These are phyloP conservation scores for Oreochromis aureus DNA, from an alignment of 2,113 vertebrate genomes.

Conservation along the genomic window DNA sequence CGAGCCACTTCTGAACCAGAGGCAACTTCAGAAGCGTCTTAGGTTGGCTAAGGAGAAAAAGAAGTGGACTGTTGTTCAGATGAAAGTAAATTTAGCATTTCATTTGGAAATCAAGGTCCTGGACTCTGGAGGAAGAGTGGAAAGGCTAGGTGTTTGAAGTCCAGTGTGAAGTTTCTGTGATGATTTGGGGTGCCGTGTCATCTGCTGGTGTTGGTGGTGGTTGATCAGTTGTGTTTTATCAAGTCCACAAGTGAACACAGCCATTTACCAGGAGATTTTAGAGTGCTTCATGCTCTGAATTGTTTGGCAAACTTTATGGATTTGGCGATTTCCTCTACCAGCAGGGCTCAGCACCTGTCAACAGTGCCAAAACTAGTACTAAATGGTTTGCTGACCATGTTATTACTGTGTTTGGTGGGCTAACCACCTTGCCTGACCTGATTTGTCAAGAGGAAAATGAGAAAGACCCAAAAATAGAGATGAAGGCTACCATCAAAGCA, in stretches of 20 bases:
- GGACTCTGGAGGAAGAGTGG: neutral
- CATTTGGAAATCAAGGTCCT: neutral
- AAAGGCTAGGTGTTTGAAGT: neutral
- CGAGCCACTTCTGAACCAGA: neutral
- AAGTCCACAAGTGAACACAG: neutral
- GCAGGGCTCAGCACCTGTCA: neutral
- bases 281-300: neutral
- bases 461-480: neutral
- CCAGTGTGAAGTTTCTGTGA: neutral
- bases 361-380: neutral
- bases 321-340: neutral
- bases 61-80: neutral
- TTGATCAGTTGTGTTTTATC: neutral
- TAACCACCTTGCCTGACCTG: neutral
- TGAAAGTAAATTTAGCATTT: neutral
- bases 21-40: neutral
- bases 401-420: neutral
- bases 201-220: neutral
- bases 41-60: neutral
- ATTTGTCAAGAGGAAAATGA: neutral
- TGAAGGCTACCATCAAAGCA: neutral
- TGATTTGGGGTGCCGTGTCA: neutral
- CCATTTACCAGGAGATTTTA: neutral
- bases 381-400: neutral
- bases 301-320: neutral